Conservation (phyloP, 2,888 invertebrate species). For the Linyphia triangularis region DNA sequence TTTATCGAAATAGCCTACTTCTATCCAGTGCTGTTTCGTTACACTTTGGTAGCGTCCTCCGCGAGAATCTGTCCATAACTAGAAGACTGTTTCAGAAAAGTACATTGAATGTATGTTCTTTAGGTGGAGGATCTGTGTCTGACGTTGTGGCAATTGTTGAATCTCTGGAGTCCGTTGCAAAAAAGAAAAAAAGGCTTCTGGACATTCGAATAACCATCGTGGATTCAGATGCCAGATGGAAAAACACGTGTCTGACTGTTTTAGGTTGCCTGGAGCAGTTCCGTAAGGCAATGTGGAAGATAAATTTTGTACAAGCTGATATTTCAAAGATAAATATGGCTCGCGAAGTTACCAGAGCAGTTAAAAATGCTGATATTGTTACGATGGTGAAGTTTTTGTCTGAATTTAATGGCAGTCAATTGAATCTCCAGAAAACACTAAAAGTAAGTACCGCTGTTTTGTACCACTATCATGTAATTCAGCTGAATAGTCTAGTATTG, state of each 20-base stretch:
- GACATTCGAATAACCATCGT: background rate
- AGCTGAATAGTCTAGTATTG: no score
- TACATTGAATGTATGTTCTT: background rate
- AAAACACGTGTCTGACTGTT: background rate
- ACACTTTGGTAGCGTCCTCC: background rate
- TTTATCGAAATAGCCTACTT: background rate
- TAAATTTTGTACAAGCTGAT: background rate
- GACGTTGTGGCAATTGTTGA: conserved; percentile 18
- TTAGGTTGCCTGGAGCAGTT: background rate
- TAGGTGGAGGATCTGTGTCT: background rate
- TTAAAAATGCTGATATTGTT: conserved; percentile 8
- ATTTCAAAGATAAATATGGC: background rate
- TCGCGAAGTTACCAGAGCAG: background rate
- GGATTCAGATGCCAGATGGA: conserved; percentile 4
- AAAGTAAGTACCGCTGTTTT: background rate
- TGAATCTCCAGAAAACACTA: background rate
- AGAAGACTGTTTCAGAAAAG: background rate
- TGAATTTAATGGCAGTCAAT: background rate
- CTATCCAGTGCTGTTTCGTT: conserved; percentile 6
- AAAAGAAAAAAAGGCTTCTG: background rate
- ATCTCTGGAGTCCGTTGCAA: background rate
- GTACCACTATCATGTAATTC: no score
- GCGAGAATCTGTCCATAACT: background rate
- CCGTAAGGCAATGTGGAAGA: background rate
- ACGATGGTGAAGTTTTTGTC: conserved; percentile 12